phyloP scores from a whole-genome alignment of 2,888 invertebrate species.

The Acholoe squamosa region DNA sequence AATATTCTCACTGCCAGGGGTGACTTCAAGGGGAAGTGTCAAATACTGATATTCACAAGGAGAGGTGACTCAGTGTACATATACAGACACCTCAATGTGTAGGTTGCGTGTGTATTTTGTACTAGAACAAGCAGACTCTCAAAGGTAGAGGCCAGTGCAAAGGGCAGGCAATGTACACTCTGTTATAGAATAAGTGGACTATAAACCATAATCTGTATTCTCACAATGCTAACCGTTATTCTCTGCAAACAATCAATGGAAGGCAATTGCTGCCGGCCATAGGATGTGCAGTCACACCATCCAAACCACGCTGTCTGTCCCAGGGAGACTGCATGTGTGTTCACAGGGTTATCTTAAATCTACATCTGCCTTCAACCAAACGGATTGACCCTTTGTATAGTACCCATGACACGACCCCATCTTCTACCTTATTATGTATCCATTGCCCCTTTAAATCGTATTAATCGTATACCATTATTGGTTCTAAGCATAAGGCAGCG shows the following conservation, averaged over 20 bases:
- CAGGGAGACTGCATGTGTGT: too few species aligned
- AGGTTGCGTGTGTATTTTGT: not conserved
- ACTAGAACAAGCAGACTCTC: not conserved
- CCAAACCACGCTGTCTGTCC: too few species aligned
- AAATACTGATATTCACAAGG: not conserved
- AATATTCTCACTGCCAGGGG: not conserved
- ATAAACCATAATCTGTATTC: not conserved
- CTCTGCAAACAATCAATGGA: not conserved
- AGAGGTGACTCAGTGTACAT: not conserved
- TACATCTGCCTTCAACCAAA: too few species aligned
- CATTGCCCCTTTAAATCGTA: too few species aligned
- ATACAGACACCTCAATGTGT: not conserved
- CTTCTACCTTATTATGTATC: too few species aligned
- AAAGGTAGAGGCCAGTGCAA: not conserved
- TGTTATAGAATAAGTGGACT: not conserved
- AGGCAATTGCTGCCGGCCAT: not conserved
- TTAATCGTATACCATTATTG: too few species aligned
- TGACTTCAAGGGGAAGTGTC: not conserved
- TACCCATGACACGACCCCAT: too few species aligned
- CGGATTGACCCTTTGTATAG: too few species aligned
- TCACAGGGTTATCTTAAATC: too few species aligned
- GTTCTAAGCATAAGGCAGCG: too few species aligned
- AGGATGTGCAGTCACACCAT: too few species aligned
- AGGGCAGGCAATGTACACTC: not conserved
- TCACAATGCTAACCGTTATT: slow-evolving; percentile 27